Evolutionary conservation across 2,888 invertebrate species (phyloP), one percentile per base, ranked within the genome.

Genomic region (Zaprionus obscuricornis): DNA sequence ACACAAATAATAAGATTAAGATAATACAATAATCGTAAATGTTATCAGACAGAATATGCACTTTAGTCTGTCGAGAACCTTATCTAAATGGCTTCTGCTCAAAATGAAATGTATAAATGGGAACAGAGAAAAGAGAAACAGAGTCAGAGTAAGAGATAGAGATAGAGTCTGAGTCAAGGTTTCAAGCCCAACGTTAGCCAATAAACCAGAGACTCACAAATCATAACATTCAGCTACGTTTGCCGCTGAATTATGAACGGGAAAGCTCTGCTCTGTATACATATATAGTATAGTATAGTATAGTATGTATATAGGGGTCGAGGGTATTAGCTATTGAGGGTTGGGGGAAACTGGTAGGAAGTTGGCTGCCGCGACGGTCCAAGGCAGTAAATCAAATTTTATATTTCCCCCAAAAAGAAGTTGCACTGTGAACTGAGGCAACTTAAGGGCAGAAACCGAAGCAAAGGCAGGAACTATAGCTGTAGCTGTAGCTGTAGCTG

Each of bases 361-460:
- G 68, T 31, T 47, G 46, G 59, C 64, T 71, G 67, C 64, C 68
- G 76, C 77, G 31, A 66, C 70, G 65, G 52, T 56, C 49, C 69
- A 72, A 56, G 82, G 87, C 83, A 85, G 84, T 88, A 89, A 88
- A 88, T 88, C 88, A 88, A 87, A 88, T 88, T 89, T 88, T 88
- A 89, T 89, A 77, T 89, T 89, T 87, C 87, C 78, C 66, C 68
- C 69, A 59, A 67, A 73, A 70, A 76, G 71, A 81, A 81, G 65
- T 74, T 68, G 49, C 70, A 22, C 56, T 54, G 45, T 22, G 33
- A 20, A 31, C 39, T 26, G 27, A 34, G 51, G 20, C n/a, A 69
- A 73, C 69, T 73, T 69, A 69, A 66, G 73, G 69, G 67, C 57
- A 50, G 64, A n/a, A n/a, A n/a, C n/a, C n/a, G n/a, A n/a, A n/a